Percentiles rank a stretch among this genome's conserved stretches.
phyloP scores from a whole-genome alignment of 2,888 invertebrate species.

The Cybosia mesomella region DNA sequence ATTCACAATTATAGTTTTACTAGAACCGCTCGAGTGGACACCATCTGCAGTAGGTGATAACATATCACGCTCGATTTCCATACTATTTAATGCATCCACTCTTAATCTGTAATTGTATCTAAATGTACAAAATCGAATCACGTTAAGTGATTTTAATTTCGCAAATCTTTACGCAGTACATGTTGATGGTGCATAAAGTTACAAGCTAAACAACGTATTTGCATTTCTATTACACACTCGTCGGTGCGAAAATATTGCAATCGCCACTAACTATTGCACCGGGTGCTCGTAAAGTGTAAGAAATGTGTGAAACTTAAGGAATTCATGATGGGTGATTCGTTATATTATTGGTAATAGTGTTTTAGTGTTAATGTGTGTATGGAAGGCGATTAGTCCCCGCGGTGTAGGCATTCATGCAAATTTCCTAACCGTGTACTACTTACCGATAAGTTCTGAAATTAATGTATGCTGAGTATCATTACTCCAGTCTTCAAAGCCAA shows the following conservation, averaged over 20 bases:
- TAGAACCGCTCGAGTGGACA: no score
- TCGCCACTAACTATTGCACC: slow-evolving; percentile 2
- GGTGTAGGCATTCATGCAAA: no score
- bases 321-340: not conserved
- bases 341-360: no score
- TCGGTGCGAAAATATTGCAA: slow-evolving; percentile 16
- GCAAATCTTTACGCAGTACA: not conserved
- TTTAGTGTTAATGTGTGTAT: no score
- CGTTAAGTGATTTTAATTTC: not conserved
- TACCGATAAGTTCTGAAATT: no score
- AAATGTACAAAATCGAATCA: slow-evolving; percentile 4
- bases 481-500: no score
- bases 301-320: slow-evolving; percentile 22
- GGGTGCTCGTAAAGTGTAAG: slow-evolving; percentile 33
- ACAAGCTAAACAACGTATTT: slow-evolving; percentile 21
- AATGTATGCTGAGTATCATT: no score
- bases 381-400: no score
- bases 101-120: not conserved
- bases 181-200: slow-evolving; percentile 17
- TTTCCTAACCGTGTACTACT: no score
- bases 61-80: not conserved
- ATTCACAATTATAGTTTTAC: no score
- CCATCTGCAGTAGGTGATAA: not conserved
- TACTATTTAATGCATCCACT: not conserved
- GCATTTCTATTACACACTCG: slow-evolving; percentile 30